Evolutionary conservation across 2,113 vertebrate species (phyloP).

Genomic region (Cervus canadensis): DNA sequence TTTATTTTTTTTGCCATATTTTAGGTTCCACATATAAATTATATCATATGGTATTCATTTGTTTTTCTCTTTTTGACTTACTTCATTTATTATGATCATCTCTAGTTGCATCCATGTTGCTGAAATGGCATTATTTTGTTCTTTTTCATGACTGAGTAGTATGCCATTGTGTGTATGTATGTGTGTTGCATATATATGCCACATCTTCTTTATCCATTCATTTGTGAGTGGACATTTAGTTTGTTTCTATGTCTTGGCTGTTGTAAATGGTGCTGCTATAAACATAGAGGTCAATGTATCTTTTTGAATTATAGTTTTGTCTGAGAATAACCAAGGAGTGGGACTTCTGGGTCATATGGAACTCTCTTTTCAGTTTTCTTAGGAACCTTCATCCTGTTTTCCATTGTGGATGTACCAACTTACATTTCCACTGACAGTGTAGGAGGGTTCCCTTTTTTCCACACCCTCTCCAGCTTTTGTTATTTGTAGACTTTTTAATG

Average conservation of each 20-base stretch:
- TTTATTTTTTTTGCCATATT: background rate
- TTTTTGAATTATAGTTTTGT: background rate
- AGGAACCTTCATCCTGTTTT: background rate
- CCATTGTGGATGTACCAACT: background rate
- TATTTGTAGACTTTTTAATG: background rate
- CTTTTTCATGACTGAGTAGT: background rate
- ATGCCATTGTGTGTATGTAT: background rate
- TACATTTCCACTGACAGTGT: background rate
- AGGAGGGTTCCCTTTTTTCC: background rate
- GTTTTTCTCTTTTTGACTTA: background rate
- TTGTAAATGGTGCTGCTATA: rapidly evolving
- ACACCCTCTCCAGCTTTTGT: background rate
- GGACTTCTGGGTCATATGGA: background rate
- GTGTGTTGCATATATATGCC: background rate
- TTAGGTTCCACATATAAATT: background rate
- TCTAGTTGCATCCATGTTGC: background rate
- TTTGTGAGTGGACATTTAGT: background rate
- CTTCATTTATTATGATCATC: background rate
- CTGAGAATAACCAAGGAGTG: background rate
- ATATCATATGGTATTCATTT: background rate
- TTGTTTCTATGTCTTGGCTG: background rate
- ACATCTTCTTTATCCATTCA: background rate
- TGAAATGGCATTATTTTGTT: background rate
- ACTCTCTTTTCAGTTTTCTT: background rate
- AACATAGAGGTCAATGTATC: rapidly evolving